Percentiles rank a stretch among this genome's conserved stretches.
phyloP scores from a whole-genome alignment of 2,797 vertebrate genomes.

The Cynopterus sphinx region DNA sequence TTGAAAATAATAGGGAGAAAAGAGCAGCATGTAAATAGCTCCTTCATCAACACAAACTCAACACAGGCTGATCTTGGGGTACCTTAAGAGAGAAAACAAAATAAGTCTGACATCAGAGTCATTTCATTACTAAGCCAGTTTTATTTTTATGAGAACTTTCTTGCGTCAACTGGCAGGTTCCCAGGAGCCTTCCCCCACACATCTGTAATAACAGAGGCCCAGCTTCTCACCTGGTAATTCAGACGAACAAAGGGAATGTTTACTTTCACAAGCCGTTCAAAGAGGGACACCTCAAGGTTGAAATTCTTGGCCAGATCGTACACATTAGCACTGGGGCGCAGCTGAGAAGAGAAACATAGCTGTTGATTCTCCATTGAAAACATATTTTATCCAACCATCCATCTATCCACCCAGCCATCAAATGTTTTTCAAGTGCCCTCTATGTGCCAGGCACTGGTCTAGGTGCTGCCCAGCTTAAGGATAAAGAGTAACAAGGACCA shows the following conservation, averaged over 20 bases:
- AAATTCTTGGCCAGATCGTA: conserved; percentile 96
- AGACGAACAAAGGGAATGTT: conserved; percentile 92
- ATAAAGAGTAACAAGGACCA: neutral
- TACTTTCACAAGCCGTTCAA: conserved; percentile 94
- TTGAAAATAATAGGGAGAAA: neutral
- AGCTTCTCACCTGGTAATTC: conserved; percentile 92
- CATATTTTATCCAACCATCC: neutral
- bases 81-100: conserved; percentile 43
- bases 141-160: conserved; percentile 13
- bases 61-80: neutral
- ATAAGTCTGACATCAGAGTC: neutral
- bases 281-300: conserved; percentile 95
- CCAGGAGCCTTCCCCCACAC: neutral
- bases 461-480: neutral
- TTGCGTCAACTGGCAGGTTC: neutral
- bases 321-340: conserved; percentile 94
- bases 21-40: neutral
- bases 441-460: neutral
- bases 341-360: conserved; percentile 84
- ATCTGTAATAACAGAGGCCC: neutral
- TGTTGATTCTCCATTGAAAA: conserved; percentile 23
- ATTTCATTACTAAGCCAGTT: conserved; percentile 11
- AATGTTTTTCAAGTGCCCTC: neutral
- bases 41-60: neutral
- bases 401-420: neutral